A percentile compares a stretch with the other conserved stretches of the same genome.
Evolutionary conservation across 2,113 vertebrate species (phyloP).

Genomic region (Canis aureus): DNA sequence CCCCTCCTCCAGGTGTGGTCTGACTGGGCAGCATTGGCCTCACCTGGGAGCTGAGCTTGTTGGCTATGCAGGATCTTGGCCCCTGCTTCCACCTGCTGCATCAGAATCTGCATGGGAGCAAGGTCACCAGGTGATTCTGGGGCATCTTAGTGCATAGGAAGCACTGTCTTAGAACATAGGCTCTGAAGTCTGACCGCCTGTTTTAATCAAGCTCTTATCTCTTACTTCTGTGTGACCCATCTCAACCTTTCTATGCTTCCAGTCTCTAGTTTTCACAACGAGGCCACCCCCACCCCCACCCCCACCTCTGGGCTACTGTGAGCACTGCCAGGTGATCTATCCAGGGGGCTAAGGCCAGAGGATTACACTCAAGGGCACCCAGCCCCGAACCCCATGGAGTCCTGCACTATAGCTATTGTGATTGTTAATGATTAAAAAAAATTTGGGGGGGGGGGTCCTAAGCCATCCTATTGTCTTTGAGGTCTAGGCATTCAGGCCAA

Average conservation of each 20-base stretch:
- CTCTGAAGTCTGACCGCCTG: not conserved
- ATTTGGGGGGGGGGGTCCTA: not conserved
- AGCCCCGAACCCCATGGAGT: not conserved
- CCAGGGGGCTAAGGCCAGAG: not conserved
- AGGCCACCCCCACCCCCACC: no score
- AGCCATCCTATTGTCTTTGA: not conserved
- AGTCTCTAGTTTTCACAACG: not conserved
- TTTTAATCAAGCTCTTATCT: not conserved
- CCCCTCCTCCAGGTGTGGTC: not conserved
- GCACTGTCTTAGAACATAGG: not conserved
- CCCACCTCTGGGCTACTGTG: not conserved
- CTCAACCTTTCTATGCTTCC: not conserved
- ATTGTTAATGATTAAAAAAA: not conserved
- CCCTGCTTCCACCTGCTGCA: not conserved
- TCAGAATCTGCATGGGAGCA: not conserved
- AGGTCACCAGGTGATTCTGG: not conserved
- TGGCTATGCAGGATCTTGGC: not conserved
- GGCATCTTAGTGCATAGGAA: not conserved
- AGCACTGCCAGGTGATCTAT: rapidly evolving
- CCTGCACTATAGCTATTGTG: not conserved
- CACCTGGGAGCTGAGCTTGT: not conserved
- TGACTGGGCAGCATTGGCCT: not conserved
- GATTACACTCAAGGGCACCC: not conserved
- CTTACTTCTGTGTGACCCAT: not conserved
- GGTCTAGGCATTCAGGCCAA: not conserved